These are phyloP conservation scores for Hypanus sabinus DNA, from an alignment of 2,113 vertebrate genomes.

Conservation along the genomic window DNA sequence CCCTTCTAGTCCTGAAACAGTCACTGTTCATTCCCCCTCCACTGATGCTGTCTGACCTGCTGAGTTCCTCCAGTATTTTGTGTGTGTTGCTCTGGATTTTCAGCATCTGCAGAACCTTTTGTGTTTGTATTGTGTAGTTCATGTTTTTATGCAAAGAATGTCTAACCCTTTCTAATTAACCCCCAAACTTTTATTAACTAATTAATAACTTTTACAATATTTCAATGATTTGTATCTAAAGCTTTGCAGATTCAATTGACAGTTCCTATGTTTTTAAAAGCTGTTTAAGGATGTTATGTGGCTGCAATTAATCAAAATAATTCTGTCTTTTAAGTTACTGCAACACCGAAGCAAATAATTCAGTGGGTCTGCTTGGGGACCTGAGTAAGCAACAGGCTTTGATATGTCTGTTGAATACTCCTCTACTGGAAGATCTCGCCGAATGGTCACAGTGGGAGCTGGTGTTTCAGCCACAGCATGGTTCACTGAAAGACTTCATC, in stretches of 20 bases:
- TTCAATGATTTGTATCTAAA: background rate
- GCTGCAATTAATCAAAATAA: conserved; percentile 2
- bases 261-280: background rate
- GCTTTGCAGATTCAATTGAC: background rate
- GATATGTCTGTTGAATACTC: conserved; percentile 55
- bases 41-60: too few relatives aligned
- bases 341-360: conserved; percentile 38
- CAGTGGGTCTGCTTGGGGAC: conserved; percentile 56
- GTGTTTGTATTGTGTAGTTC: too few relatives aligned
- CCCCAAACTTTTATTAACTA: too few relatives aligned
- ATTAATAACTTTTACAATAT: background rate
- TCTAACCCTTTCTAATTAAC: too few relatives aligned
- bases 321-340: conserved; percentile 14
- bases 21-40: too few relatives aligned
- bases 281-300: background rate
- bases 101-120: too few relatives aligned
- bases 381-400: conserved; percentile 52
- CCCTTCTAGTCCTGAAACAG: too few relatives aligned
- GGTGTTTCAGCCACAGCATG: conserved; percentile 55
- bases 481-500: conserved; percentile 62
- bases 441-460: conserved; percentile 67
- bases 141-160: too few relatives aligned
- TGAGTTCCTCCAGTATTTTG: too few relatives aligned
- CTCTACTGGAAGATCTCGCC: conserved; percentile 60
- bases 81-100: too few relatives aligned